Base-by-base conservation (phyloP, 2,113 vertebrate genomes). In the Halcyon senegalensis region DNA sequence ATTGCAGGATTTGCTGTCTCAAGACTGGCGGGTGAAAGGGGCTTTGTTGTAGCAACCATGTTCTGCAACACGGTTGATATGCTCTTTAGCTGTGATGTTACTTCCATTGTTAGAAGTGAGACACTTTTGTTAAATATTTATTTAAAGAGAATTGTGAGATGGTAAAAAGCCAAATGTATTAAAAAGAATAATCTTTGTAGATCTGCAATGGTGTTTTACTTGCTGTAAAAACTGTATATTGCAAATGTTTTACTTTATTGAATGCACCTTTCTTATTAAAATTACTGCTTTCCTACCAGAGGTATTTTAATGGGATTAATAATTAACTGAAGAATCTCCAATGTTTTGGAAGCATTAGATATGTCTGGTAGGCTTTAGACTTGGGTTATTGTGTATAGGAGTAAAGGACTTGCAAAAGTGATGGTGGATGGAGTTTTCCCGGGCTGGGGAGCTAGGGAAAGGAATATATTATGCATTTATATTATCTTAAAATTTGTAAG, bases 1-100 rank as follows among this genome's bases (percentile, higher is more conserved):
- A 76, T 87, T 99, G 74, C 98, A 99, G 93, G 98, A 99, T 76
- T 97, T 99, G 86, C 95, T 99, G 80, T 98, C 98, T 37, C 98
- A 98, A 67, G 99, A 99, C 97, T 99, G 99, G 99, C 97, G 99
- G 82, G 99, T 99, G 58, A 99, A 99, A 96, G 99, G 99, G 83
- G 98, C 99, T 74, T 97, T 99, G 67, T 97, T 98, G 37, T 99
- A 98, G 97, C 48, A n/a, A 28, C 51, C 11, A 24, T 50, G 79
- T 94, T 89, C 44, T 82, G 79, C 84, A 75, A 27, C 28, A 0
- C 13, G 31, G 17, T 1, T 41, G 44, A 86, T 59, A 16, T 0
- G 41, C 37, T 81, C 31, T 70, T 55, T 48, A 77, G 55, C 73
- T 37, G 24, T 75, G 59, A 27, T 37, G 35, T 93, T 93, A 64